Conservation (phyloP, 1,140 invertebrate species). For the Hyposmocoma kahamanoa region DNA sequence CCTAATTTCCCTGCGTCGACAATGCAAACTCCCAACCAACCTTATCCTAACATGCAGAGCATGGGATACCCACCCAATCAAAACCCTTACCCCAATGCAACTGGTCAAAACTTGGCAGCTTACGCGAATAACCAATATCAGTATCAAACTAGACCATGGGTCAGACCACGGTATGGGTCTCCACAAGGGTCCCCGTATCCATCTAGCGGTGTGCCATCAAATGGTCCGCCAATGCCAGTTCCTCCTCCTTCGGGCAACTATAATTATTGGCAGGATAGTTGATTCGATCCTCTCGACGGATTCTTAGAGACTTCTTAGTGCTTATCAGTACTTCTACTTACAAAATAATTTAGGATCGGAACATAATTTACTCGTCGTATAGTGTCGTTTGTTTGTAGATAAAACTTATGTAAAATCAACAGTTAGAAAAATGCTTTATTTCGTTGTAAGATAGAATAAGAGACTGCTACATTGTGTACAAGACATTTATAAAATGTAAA, state of each 20-base stretch:
- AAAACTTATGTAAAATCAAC: too few species aligned
- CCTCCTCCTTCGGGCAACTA: conserved; percentile 50
- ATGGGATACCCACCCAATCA: conserved; percentile 39
- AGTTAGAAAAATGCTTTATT: too few species aligned
- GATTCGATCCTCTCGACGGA: too few species aligned
- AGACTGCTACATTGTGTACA: conserved; percentile 48
- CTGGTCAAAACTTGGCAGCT: conserved; percentile 61
- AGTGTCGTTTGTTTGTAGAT: too few species aligned
- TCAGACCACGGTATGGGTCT: conserved; percentile 51
- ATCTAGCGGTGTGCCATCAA: conserved; percentile 29
- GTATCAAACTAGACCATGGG: conserved; percentile 56
- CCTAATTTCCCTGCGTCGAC: conserved; percentile 51
- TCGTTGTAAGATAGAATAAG: conserved; percentile 11
- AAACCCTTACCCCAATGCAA: conserved; percentile 62
- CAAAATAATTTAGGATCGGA: too few species aligned
- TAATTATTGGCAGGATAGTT: conserved; percentile 66
- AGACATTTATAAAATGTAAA: conserved; percentile 65
- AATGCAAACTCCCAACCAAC: conserved; percentile 52
- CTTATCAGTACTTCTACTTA: too few species aligned
- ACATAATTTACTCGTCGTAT: too few species aligned
- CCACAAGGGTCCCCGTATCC: conserved; percentile 55
- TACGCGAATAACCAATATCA: conserved; percentile 62
- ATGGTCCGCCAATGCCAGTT: conserved; percentile 43
- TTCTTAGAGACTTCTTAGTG: too few species aligned
- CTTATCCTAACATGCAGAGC: conserved; percentile 46